Evolutionary conservation across 2,797 vertebrate species (phyloP).

Genomic region (Arrhamphus sclerolepis): DNA sequence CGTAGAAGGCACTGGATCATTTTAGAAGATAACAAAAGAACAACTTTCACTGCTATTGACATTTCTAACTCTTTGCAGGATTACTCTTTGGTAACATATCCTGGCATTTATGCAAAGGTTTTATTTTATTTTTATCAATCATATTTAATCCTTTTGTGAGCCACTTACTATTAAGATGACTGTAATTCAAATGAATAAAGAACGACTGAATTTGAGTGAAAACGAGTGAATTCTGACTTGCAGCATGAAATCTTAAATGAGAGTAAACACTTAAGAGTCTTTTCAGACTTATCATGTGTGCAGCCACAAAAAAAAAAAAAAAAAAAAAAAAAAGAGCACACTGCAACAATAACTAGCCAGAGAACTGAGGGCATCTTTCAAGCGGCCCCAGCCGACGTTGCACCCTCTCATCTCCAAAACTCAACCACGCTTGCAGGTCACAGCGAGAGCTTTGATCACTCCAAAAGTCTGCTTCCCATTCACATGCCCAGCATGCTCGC

Average conservation of each 20-base stretch:
- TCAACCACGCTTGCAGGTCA: slow-evolving; percentile 60
- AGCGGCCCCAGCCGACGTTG: slow-evolving; percentile 55
- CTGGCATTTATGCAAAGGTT: not conserved
- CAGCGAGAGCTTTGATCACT: slow-evolving; percentile 66
- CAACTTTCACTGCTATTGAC: not conserved
- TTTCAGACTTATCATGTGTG: slow-evolving; percentile 18
- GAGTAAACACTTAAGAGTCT: slow-evolving; percentile 25
- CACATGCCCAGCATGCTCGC: slow-evolving; percentile 53
- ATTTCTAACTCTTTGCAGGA: not conserved
- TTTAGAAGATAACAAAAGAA: too few relatives aligned
- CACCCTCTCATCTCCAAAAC: slow-evolving; percentile 55
- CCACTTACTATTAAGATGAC: not conserved
- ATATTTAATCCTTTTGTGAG: too few relatives aligned
- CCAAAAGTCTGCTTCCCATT: slow-evolving; percentile 65
- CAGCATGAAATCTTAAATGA: slow-evolving; percentile 27
- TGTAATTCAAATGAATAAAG: too few relatives aligned
- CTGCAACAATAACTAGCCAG: slow-evolving; percentile 42
- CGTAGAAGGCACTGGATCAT: too few relatives aligned
- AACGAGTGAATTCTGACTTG: slow-evolving; percentile 14
- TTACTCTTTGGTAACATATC: slow-evolving; percentile 15
- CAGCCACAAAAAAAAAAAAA: slow-evolving; percentile 65
- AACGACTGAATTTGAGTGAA: too few relatives aligned
- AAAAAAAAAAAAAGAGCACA: too few relatives aligned
- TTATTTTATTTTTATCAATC: too few relatives aligned
- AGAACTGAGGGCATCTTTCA: slow-evolving; percentile 66